phyloP scores from a whole-genome alignment of 2,113 vertebrate genomes.

The Sminthopsis crassicaudata region DNA sequence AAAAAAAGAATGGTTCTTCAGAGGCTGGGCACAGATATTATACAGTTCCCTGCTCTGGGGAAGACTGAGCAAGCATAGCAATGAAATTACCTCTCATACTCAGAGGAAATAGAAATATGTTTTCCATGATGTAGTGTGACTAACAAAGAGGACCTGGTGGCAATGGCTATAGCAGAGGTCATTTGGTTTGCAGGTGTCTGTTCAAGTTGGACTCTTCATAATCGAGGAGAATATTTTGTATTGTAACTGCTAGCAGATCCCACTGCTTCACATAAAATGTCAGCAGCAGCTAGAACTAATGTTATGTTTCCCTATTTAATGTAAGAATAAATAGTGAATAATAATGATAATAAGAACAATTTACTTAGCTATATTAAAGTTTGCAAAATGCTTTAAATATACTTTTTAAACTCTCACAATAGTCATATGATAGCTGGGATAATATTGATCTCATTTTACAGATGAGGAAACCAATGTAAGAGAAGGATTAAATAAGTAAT shows the following conservation, averaged over 20 bases:
- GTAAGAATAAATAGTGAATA: neutral
- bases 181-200: conserved; percentile 50
- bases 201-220: conserved; percentile 7
- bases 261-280: conserved; percentile 10
- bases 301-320: conserved; percentile 15
- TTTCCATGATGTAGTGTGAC: conserved; percentile 52
- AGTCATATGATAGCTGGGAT: neutral
- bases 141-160: conserved; percentile 70
- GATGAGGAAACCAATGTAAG: neutral
- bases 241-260: conserved; percentile 40
- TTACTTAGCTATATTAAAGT: neutral
- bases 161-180: conserved; percentile 63
- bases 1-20: conserved; percentile 67
- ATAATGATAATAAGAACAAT: neutral
- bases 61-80: conserved; percentile 55
- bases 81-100: conserved; percentile 69
- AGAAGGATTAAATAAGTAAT: neutral
- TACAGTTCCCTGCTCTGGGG: conserved; percentile 50
- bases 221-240: conserved; percentile 37
- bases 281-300: conserved; percentile 21
- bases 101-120: conserved; percentile 67
- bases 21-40: conserved; percentile 63
- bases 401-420: neutral
- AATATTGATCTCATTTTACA: neutral
- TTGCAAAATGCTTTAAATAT: neutral